These are phyloP conservation scores for Lasioglossum baleicum DNA, from an alignment of 1,140 invertebrate species.

Conservation along the genomic window DNA sequence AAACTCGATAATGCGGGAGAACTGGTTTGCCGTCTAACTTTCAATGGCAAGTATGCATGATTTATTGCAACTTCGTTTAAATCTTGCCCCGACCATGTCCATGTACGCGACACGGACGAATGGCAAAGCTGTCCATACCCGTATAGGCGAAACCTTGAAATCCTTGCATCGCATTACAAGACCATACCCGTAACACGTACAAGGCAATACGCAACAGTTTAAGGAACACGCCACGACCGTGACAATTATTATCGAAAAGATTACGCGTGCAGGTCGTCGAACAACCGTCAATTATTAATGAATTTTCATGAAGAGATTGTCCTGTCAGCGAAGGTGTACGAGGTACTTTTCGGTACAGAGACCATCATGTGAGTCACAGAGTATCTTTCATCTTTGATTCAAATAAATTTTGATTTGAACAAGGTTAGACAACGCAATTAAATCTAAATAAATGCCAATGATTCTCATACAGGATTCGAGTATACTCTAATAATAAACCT, in stretches of 20 bases:
- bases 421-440: too few species aligned
- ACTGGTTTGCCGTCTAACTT: conserved; percentile 33
- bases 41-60: conserved; percentile 43
- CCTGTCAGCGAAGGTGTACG: too few species aligned
- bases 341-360: too few species aligned
- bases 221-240: conserved; percentile 17
- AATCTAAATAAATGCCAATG: too few species aligned
- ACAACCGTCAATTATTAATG: not conserved
- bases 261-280: not conserved
- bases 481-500: not conserved
- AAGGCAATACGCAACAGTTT: conserved; percentile 33
- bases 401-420: too few species aligned
- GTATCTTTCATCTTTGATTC: too few species aligned
- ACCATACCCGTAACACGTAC: conserved; percentile 32
- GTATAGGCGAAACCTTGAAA: conserved; percentile 45
- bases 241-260: conserved; percentile 29
- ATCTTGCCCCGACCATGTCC: conserved; percentile 23
- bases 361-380: too few species aligned
- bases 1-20: not conserved
- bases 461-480: too few species aligned
- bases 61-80: conserved; percentile 35
- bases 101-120: conserved; percentile 19
- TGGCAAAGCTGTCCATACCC: conserved; percentile 28
- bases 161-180: conserved; percentile 40
- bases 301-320: not conserved